Conservation (phyloP, 1,140 invertebrate genomes). For the Pteromalus puparum region DNA sequence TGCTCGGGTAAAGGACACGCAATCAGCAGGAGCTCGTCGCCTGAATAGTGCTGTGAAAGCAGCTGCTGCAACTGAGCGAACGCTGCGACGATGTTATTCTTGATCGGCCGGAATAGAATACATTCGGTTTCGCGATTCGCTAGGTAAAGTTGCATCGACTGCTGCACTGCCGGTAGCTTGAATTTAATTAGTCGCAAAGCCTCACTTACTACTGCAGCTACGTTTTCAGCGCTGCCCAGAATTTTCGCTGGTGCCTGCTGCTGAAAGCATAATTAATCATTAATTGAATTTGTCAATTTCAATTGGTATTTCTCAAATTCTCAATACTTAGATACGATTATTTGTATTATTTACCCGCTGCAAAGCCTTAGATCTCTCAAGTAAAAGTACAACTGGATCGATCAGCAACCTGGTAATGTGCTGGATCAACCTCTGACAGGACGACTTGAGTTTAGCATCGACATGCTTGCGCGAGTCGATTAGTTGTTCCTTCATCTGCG, state of each 20-base stretch:
- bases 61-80: conserved; percentile 90
- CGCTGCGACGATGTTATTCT: conserved; percentile 91
- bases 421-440: conserved; percentile 94
- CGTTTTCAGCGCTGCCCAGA: conserved; percentile 72
- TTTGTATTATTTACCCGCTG: conserved; percentile 72
- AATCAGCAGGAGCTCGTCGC: conserved; percentile 89
- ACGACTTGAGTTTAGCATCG: conserved; percentile 91
- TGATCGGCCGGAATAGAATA: conserved; percentile 94
- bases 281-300: neutral
- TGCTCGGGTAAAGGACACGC: conserved; percentile 94
- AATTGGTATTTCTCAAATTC: neutral
- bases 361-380: conserved; percentile 81
- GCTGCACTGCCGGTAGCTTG: conserved; percentile 86
- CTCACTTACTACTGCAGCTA: conserved; percentile 75
- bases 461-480: conserved; percentile 96
- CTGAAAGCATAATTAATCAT: neutral
- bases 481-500: conserved; percentile 93
- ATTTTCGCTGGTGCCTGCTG: conserved; percentile 7
- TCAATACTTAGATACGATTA: neutral
- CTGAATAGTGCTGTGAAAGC: conserved; percentile 83
- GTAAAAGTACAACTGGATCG: conserved; percentile 82
- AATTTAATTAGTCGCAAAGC: conserved; percentile 85
- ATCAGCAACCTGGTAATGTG: conserved; percentile 86
- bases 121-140: conserved; percentile 98
- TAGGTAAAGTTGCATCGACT: conserved; percentile 94